Evolutionary conservation across 2,888 invertebrate species (phyloP).

Genomic region (Lepas anatifera): DNA sequence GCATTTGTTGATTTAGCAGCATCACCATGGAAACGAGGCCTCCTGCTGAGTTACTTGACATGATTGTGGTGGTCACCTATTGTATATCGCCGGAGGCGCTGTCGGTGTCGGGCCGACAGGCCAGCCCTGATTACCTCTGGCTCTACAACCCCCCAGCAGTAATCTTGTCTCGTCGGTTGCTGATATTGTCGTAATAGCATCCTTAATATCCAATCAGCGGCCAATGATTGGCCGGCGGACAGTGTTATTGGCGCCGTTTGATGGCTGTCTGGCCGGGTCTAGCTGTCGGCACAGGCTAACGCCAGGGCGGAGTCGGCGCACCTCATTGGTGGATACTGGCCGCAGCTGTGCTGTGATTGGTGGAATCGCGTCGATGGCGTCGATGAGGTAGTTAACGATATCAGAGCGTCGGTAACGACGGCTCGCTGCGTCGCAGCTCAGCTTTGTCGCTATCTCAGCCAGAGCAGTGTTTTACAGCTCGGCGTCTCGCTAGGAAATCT

Average conservation of each 20-base stretch:
- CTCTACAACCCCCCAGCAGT: neutral
- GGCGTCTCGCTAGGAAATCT: no score
- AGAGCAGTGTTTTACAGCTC: no score
- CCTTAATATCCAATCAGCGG: neutral
- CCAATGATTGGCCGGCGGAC: neutral
- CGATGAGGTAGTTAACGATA: neutral
- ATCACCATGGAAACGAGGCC: no score
- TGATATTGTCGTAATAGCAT: neutral
- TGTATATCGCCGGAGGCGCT: no score
- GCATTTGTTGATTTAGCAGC: no score
- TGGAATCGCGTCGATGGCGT: neutral
- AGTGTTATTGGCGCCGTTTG: neutral
- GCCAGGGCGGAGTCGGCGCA: neutral
- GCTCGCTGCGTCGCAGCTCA: no score
- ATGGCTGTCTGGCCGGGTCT: neutral
- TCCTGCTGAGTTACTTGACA: no score
- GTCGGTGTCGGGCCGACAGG: no score
- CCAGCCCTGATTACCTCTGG: neutral
- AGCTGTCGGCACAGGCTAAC: neutral
- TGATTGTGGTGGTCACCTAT: no score
- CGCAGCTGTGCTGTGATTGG: neutral
- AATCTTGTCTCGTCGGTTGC: neutral
- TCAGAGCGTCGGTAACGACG: neutral
- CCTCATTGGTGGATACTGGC: neutral
- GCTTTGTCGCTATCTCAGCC: no score